These are phyloP conservation scores for Metallyticus violacea DNA, from an alignment of 2,888 invertebrate species.

Conservation along the genomic window DNA sequence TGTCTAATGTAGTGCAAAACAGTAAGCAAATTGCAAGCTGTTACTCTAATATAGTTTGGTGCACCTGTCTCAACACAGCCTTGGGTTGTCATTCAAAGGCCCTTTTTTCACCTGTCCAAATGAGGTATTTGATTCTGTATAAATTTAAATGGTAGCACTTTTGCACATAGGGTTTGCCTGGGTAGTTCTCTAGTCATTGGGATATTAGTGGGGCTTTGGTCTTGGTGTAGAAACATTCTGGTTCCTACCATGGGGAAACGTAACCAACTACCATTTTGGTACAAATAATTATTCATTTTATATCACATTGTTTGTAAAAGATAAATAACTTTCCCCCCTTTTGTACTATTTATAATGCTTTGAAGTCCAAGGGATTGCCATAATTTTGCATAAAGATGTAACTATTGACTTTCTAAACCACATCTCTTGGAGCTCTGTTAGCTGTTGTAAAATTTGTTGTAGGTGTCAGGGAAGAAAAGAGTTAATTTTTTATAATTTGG, in stretches of 20 bases:
- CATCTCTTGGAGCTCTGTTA: slow-evolving; percentile 33
- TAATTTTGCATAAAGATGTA: slow-evolving; percentile 31
- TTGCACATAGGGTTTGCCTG: slow-evolving; percentile 35
- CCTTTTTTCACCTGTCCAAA: slow-evolving; percentile 32
- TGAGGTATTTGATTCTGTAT: slow-evolving; percentile 26
- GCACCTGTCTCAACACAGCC: slow-evolving; percentile 24
- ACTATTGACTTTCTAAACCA: slow-evolving; percentile 30
- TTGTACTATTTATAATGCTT: slow-evolving; percentile 37
- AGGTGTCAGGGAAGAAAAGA: slow-evolving; percentile 28
- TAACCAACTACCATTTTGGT: slow-evolving; percentile 36
- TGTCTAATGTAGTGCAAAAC: slow-evolving; percentile 32
- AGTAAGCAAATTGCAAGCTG: slow-evolving; percentile 27
- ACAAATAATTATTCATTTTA: slow-evolving; percentile 37
- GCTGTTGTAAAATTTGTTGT: slow-evolving; percentile 30
- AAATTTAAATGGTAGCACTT: slow-evolving; percentile 33
- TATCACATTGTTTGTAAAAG: slow-evolving; percentile 35
- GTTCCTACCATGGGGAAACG: slow-evolving; percentile 34
- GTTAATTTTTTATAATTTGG: slow-evolving; percentile 30
- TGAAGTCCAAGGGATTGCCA: slow-evolving; percentile 34
- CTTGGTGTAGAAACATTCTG: slow-evolving; percentile 35
- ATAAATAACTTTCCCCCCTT: slow-evolving; percentile 32
- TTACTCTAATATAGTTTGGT: slow-evolving; percentile 30
- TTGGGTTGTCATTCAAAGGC: slow-evolving; percentile 26
- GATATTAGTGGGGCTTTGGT: slow-evolving; percentile 33
- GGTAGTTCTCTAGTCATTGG: slow-evolving; percentile 36